These are phyloP conservation scores for Stenopsyche tienmushanensis DNA, from an alignment of 1,140 invertebrate species.

Conservation along the genomic window DNA sequence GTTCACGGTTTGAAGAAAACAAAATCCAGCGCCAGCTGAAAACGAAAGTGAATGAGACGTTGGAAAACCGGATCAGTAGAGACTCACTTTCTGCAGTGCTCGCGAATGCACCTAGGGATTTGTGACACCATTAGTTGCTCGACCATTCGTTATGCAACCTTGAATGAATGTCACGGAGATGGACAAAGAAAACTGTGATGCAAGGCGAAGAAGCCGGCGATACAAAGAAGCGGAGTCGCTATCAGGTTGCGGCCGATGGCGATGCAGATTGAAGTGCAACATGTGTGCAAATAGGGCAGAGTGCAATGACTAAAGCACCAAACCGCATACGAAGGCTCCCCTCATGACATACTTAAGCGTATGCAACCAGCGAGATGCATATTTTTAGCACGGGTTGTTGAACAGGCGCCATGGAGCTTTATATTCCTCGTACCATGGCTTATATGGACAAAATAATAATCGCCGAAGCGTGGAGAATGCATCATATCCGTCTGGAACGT, in stretches of 20 bases:
- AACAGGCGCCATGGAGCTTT: background rate
- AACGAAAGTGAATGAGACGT: conserved; percentile 12
- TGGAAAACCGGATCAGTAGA: conserved; percentile 3
- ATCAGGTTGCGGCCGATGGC: too few relatives aligned
- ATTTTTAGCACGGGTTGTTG: background rate
- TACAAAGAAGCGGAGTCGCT: too few relatives aligned
- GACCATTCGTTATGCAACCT: conserved; percentile 3
- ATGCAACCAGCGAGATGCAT: background rate
- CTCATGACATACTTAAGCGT: background rate
- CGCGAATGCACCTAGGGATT: background rate
- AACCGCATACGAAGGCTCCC: too few relatives aligned
- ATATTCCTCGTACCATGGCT: too few relatives aligned
- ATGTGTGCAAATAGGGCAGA: too few relatives aligned
- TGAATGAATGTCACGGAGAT: background rate
- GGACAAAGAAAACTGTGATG: background rate
- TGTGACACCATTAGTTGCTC: conserved; percentile 2
- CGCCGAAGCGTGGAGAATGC: too few relatives aligned
- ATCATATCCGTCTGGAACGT: too few relatives aligned
- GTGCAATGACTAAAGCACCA: too few relatives aligned
- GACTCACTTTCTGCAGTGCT: background rate
- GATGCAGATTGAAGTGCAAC: too few relatives aligned
- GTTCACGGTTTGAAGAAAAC: background rate
- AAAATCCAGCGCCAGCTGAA: background rate
- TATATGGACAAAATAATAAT: too few relatives aligned
- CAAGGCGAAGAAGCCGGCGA: background rate